Evolutionary conservation across 1,140 invertebrate genomes (phyloP).

Genomic region (Tetraneura akinire): DNA sequence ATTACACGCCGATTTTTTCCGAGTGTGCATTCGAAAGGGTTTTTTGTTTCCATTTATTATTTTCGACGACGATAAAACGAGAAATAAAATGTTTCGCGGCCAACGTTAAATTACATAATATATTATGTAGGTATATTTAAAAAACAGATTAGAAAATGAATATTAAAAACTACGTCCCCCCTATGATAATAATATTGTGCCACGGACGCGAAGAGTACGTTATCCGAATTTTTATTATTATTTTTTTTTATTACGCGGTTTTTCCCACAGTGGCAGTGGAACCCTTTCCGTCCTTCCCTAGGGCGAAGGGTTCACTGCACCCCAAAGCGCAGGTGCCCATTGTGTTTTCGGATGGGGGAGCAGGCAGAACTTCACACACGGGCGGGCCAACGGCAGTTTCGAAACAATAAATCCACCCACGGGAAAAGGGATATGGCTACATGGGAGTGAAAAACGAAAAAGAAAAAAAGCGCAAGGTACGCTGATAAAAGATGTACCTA

Average conservation of each 20-base stretch:
- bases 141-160: background rate
- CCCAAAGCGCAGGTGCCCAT: constrained; percentile 37
- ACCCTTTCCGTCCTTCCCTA: background rate
- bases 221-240: constrained; percentile 40
- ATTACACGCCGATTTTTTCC: background rate
- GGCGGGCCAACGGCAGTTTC: background rate
- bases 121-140: too few species aligned
- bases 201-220: too few species aligned
- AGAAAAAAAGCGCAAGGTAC: too few species aligned
- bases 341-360: constrained; percentile 30
- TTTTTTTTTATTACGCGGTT: too few species aligned
- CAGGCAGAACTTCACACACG: background rate
- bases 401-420: constrained; percentile 8
- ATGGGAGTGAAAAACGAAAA: too few species aligned
- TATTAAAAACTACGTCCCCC: background rate
- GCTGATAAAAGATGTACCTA: too few species aligned
- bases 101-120: too few species aligned
- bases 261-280: constrained; percentile 38
- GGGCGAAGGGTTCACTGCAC: constrained; percentile 43
- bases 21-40: background rate
- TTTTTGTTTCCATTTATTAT: too few species aligned
- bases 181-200: too few species aligned
- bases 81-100: background rate
- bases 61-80: background rate
- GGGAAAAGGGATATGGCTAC: background rate